These are phyloP conservation scores for Stenopsyche tienmushanensis DNA, from an alignment of 1,140 invertebrate genomes.

Conservation along the genomic window DNA sequence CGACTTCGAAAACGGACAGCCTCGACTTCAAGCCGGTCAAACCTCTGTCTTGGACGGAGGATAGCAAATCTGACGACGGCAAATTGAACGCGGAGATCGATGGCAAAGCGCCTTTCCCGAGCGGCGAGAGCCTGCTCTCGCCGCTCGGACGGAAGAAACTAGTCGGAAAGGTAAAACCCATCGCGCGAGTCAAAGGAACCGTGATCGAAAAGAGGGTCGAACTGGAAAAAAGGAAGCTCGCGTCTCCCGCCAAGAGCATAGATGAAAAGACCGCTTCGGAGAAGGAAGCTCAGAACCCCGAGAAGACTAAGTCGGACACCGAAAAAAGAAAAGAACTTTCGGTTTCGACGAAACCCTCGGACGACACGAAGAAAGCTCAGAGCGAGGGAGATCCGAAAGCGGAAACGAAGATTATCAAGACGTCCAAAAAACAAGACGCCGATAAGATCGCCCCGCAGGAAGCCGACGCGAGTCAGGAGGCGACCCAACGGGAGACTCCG, in stretches of 20 bases:
- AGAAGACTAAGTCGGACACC: conserved; percentile 26
- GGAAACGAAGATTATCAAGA: conserved; percentile 20
- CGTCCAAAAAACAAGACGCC: conserved; percentile 25
- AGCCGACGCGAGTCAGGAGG: conserved; percentile 10
- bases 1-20: background rate
- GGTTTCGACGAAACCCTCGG: conserved; percentile 12
- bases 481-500: conserved; percentile 19
- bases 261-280: conserved; percentile 22
- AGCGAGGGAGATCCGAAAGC: too few relatives aligned
- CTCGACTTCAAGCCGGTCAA: conserved; percentile 6
- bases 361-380: conserved; percentile 30
- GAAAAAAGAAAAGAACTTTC: conserved; percentile 32
- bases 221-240: conserved; percentile 49
- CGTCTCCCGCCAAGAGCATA: conserved; percentile 19
- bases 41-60: conserved; percentile 15
- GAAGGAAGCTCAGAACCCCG: background rate
- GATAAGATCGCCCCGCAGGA: background rate
- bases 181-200: conserved; percentile 55
- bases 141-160: conserved; percentile 47
- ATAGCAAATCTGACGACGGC: conserved; percentile 4
- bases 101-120: conserved; percentile 33
- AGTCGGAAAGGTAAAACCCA: conserved; percentile 52
- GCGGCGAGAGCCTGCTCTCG: conserved; percentile 29
- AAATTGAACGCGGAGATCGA: conserved; percentile 21
- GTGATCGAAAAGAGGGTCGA: conserved; percentile 53